A percentile compares a stretch with the other conserved stretches of the same genome.
These are phyloP conservation scores for Atractosteus spatula DNA, from an alignment of 2,113 vertebrate species.

Conservation along the genomic window DNA sequence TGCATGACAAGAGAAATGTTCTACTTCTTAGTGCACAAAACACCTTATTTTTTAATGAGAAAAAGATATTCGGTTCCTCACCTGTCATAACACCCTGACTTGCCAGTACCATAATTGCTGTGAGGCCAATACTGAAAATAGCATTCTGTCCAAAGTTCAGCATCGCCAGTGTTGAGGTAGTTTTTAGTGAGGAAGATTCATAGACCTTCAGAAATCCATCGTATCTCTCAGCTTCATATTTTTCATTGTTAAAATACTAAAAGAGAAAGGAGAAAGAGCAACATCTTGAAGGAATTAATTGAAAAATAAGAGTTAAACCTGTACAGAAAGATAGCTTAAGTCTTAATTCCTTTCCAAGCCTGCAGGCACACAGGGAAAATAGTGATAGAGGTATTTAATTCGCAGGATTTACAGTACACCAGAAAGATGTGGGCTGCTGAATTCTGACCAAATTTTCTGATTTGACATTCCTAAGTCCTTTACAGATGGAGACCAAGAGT, in stretches of 20 bases:
- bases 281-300: background rate
- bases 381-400: slow-evolving; percentile 22
- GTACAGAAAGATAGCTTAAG: slow-evolving; percentile 27
- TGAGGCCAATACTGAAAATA: slow-evolving; percentile 91
- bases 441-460: slow-evolving; percentile 5
- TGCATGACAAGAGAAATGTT: too few relatives aligned
- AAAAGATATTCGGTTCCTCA: slow-evolving; percentile 41
- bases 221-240: slow-evolving; percentile 89
- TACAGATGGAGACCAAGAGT: background rate
- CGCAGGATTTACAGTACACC: slow-evolving; percentile 13
- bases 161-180: slow-evolving; percentile 87
- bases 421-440: slow-evolving; percentile 8
- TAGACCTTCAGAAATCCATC: slow-evolving; percentile 87
- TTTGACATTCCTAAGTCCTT: slow-evolving; percentile 3
- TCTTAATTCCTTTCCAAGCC: slow-evolving; percentile 20
- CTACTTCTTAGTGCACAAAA: too few relatives aligned
- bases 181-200: slow-evolving; percentile 89
- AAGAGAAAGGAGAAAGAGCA: slow-evolving; percentile 26
- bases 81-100: slow-evolving; percentile 92
- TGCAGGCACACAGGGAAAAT: slow-evolving; percentile 4
- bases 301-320: background rate
- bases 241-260: slow-evolving; percentile 98
- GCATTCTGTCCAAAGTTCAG: slow-evolving; percentile 94
- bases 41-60: too few relatives aligned
- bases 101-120: slow-evolving; percentile 88